Evolutionary conservation across 2,113 vertebrate genomes (phyloP), one percentile per base, ranked within the genome.

Genomic region (Indri indri): DNA sequence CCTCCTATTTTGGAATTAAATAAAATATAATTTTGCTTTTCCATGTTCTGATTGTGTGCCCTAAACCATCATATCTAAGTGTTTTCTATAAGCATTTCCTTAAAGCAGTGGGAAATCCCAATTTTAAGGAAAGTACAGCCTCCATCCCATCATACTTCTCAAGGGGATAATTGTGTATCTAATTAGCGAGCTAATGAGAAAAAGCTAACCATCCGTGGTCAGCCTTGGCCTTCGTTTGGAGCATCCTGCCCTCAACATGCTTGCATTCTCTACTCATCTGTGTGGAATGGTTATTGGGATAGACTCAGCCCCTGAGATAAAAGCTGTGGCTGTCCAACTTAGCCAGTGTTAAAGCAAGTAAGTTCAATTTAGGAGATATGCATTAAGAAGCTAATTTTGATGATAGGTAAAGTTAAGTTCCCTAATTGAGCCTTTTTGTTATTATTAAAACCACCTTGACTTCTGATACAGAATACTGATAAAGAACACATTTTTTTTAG

Each of bases 171-270:
- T 50, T 27, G 71, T 9, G 82, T 63, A 65, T 5, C 42, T 63
- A 47, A 23, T 50, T 32, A 50, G 9, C 27, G 42, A 52, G 12
- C 8, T 27, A 70, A 5, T 23, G 18, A 68, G 9, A 57, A 42
- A 83, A 82, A 52, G 14, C 11, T 50, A 14, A 16, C 3, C 1
- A 1, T 5, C 17, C 6, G 5, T 87, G 34, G 10, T 57, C 52
- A 68, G 59, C 0, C 20, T 47, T 3, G 0, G 10, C 47, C 93
- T 17, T 37, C 47, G 7, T 61, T 37, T 23, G 11, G 50, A 90
- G 1, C 17, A 54, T 13, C 2, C 10, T 22, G 30, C 34, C 16
- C 40, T 63, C 77, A 17, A 4, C 6, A 11, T 5, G 0, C 17
- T 50, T 77, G 25, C 2, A 32, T 52, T 71, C 23, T 57, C 50